Conservation (phyloP, 2,113 vertebrate genomes). For the Archilochus colubris region DNA sequence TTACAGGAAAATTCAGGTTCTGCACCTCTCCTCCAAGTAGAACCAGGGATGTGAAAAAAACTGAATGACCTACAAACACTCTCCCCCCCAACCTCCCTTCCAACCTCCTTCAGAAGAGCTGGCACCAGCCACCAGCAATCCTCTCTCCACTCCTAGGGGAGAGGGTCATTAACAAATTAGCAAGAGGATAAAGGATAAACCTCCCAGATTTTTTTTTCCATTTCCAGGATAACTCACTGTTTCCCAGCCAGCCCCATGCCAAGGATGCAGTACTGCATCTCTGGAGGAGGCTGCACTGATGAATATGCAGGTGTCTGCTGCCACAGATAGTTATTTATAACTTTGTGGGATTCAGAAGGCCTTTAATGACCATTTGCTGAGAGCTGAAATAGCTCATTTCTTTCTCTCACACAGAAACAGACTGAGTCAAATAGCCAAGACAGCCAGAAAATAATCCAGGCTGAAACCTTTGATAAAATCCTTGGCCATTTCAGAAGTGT, state of each 20-base stretch:
- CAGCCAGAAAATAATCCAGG: neutral
- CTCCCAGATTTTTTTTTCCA: neutral
- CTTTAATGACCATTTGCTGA: constrained; percentile 19
- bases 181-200: neutral
- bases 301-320: neutral
- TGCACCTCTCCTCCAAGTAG: neutral
- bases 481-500: neutral
- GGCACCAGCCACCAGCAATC: neutral
- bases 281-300: neutral
- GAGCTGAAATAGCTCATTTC: neutral
- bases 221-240: neutral
- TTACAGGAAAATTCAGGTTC: neutral
- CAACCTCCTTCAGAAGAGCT: neutral
- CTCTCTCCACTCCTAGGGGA: neutral
- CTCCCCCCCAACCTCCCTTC: neutral
- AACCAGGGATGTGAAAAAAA: neutral
- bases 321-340: constrained; percentile 13
- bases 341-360: neutral
- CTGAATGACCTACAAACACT: neutral
- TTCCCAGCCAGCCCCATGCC: neutral
- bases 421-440: constrained; percentile 24
- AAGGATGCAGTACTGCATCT: neutral
- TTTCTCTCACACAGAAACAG: neutral
- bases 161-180: neutral
- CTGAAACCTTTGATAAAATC: constrained; percentile 32